A percentile compares a stretch with the other conserved stretches of the same genome.
phyloP scores from a whole-genome alignment of 2,888 invertebrate genomes.

The Nasonia oneida region DNA sequence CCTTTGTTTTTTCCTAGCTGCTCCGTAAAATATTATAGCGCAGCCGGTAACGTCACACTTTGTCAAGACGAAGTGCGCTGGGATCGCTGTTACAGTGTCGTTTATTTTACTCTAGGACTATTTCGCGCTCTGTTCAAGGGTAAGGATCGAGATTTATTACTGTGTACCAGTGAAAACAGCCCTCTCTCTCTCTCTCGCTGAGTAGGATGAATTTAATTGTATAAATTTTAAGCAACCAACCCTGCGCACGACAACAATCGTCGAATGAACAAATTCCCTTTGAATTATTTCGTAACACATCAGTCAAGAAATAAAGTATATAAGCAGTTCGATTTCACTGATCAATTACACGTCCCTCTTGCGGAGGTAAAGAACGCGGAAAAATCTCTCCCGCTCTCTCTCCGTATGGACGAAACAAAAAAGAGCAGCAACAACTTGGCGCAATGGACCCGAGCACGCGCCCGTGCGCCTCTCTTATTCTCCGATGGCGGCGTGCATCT shows the following conservation, averaged over 20 bases:
- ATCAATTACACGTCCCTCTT: background rate
- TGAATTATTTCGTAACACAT: no score
- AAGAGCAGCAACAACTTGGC: background rate
- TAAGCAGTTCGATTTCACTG: background rate
- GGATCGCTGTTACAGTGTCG: constrained; percentile 41
- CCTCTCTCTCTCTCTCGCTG: background rate
- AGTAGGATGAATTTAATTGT: constrained; percentile 31
- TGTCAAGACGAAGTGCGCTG: constrained; percentile 37
- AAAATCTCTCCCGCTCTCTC: background rate
- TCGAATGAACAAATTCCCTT: no score
- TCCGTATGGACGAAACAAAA: background rate
- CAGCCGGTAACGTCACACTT: constrained; percentile 47
- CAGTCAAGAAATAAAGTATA: background rate
- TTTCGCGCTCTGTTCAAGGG: constrained; percentile 19
- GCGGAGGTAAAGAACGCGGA: background rate
- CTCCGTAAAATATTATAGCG: constrained; percentile 43
- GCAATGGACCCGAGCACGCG: constrained; percentile 16
- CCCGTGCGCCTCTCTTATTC: constrained; percentile 22
- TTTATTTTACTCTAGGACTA: constrained; percentile 47
- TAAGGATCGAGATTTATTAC: constrained; percentile 51
- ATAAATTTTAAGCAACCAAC: background rate
- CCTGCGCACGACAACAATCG: no score
- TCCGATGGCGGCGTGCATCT: no score
- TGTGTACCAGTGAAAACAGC: constrained; percentile 35
- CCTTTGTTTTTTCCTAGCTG: constrained; percentile 26